These are phyloP conservation scores for Ennomos fuscantarius DNA, from an alignment of 2,888 invertebrate species.

Conservation along the genomic window DNA sequence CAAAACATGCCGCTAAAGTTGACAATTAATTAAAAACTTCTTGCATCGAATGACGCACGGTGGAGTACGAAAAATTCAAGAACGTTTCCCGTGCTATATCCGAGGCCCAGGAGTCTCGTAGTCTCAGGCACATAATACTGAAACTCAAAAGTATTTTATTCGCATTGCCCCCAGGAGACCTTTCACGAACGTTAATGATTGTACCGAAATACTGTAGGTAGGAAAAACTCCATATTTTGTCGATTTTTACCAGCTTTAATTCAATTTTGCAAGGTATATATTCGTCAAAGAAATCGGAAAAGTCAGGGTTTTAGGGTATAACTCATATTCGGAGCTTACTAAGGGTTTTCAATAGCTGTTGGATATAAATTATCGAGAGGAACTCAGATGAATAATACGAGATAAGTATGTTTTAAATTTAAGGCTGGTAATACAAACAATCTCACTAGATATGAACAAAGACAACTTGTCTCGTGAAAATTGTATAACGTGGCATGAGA, in stretches of 20 bases:
- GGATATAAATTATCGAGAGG: too few relatives aligned
- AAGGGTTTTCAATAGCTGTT: too few relatives aligned
- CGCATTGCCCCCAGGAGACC: slow-evolving; percentile 18
- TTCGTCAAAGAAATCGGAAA: slow-evolving; percentile 1
- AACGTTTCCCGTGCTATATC: slow-evolving; percentile 10
- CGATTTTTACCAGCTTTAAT: neutral
- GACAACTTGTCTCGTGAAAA: too few relatives aligned
- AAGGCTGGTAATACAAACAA: too few relatives aligned
- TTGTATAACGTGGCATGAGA: slow-evolving; percentile 3
- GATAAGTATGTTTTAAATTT: too few relatives aligned
- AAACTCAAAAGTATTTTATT: slow-evolving; percentile 25
- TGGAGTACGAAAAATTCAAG: neutral
- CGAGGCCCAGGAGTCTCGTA: slow-evolving; percentile 14
- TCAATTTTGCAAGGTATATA: neutral
- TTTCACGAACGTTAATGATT: slow-evolving; percentile 21
- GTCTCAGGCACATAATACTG: slow-evolving; percentile 15
- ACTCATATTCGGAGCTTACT: neutral
- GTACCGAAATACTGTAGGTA: neutral
- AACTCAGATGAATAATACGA: too few relatives aligned
- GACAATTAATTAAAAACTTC: neutral
- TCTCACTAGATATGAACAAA: too few relatives aligned
- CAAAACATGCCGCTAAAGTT: neutral
- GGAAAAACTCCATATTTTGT: slow-evolving; percentile 1
- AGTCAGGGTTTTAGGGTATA: neutral
- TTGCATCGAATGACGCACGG: neutral